Conservation (phyloP, 2,113 vertebrate genomes). For the Excalfactoria chinensis region DNA sequence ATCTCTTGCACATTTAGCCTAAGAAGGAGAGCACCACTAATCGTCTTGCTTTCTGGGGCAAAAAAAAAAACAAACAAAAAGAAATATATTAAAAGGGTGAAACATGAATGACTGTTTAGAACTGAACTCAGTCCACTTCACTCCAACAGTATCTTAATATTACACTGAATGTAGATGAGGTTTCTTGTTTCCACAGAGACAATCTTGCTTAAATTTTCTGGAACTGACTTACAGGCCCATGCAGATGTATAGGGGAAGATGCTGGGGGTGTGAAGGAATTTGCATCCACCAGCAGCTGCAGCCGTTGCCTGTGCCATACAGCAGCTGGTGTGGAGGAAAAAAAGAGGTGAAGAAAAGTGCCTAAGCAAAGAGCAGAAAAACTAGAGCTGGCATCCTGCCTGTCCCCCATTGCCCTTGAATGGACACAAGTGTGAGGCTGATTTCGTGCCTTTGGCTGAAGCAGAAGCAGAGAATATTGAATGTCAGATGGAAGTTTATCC, state of each 20-base stretch:
- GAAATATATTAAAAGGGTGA: not conserved
- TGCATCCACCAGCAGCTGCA: not conserved
- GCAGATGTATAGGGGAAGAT: not conserved
- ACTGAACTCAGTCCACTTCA: not conserved
- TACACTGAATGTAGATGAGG: not conserved
- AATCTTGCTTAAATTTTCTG: not conserved
- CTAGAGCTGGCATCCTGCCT: not conserved
- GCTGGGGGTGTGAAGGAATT: not conserved
- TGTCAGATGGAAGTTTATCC: conserved; percentile 35
- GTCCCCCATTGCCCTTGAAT: not conserved
- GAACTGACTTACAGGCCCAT: not conserved
- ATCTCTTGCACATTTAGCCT: not conserved
- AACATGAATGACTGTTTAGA: not conserved
- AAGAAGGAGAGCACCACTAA: not conserved
- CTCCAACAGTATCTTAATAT: not conserved
- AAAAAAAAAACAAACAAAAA: not conserved
- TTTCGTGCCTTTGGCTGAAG: not conserved
- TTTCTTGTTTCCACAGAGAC: not conserved
- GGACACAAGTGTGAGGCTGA: not conserved
- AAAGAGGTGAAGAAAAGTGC: not conserved
- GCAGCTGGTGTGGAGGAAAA: not conserved
- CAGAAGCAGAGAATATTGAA: not conserved
- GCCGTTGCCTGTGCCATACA: not conserved
- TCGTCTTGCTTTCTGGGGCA: not conserved
- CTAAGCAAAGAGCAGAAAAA: not conserved